Base-by-base conservation (phyloP, 2,113 vertebrate species). In the Odontesthes bonariensis region DNA sequence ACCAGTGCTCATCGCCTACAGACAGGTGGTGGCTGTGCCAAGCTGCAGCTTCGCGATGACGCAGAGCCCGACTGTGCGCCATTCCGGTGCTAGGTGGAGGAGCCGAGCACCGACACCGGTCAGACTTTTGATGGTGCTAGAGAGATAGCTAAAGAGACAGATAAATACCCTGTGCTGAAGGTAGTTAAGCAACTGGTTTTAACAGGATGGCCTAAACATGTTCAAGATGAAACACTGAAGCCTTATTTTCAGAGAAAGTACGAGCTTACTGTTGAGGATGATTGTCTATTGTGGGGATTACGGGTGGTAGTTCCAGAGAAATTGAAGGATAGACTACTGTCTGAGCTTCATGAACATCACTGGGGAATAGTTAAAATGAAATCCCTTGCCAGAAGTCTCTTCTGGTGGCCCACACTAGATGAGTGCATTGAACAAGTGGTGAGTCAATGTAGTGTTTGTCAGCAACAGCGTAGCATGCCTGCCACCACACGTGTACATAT, bases 291-390 rank as follows among this genome's bases (percentile, higher is more conserved):
- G 23, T 55, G 54, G 54, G 54, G 54, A 2, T 31, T 55, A 27
- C 10, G 54, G 6, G 54, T 55, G 11, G 27, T 55, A 4, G 27
- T 55, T 31, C 54, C 54, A 27, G 12, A 55, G 12, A 55, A 55
- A 55, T 31, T 55, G 12, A 27, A 10, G 23, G 54, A 55, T 16
- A 8, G 12, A 22, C 27, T 55, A 10, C 12, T 55, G 2, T 55
- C 54, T 14, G 54, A 55, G 13, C 27, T 55, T 10, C 54, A 55
- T 31, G 54, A 55, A 31, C 13, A 31, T 22, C 54, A 55, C 27
- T 55, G 54, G 54, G 54, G 54, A 27, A 31, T 55, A 31, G 54
- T 55, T 6, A 55, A 55, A 10, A 32, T 55, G 54, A 55, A 55
- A 31, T 55, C 54, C 10, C 54, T 55, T 7, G 23, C 54, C 54